phyloP scores from a whole-genome alignment of 1,140 invertebrate genomes.

The Chelonus insularis region DNA sequence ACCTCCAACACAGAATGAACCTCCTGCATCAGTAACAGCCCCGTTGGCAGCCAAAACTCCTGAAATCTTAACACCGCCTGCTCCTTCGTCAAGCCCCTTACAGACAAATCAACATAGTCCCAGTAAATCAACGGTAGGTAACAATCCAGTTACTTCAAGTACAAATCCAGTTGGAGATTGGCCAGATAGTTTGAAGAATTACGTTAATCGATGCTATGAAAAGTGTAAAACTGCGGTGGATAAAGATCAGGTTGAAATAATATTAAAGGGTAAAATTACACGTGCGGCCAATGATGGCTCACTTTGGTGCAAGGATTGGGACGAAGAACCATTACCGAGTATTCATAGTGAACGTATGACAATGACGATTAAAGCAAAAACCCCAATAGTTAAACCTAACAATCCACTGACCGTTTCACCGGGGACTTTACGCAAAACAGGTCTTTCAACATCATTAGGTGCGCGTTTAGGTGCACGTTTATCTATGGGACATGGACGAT shows the following conservation, averaged over 20 bases:
- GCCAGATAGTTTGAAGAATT: constrained; percentile 78
- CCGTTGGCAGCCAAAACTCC: constrained; percentile 57
- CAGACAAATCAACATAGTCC: constrained; percentile 34
- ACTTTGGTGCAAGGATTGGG: constrained; percentile 89
- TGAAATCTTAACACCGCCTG: constrained; percentile 57
- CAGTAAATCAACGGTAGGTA: constrained; percentile 38
- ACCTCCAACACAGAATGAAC: constrained; percentile 59
- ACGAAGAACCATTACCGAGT: constrained; percentile 84
- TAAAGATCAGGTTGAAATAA: constrained; percentile 91
- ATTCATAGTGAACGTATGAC: constrained; percentile 76
- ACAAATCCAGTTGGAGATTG: constrained; percentile 63
- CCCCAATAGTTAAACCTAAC: constrained; percentile 37
- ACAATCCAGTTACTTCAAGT: constrained; percentile 37
- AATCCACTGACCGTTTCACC: constrained; percentile 37
- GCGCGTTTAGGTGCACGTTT: constrained; percentile 61
- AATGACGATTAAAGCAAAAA: constrained; percentile 60
- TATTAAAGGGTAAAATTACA: constrained; percentile 90
- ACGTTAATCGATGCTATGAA: constrained; percentile 88
- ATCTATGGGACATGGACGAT: constrained; percentile 48
- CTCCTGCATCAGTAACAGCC: constrained; percentile 58
- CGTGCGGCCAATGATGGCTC: constrained; percentile 82
- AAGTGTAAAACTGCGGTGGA: constrained; percentile 85
- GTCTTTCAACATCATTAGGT: constrained; percentile 61
- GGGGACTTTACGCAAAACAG: constrained; percentile 51
- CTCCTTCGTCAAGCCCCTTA: constrained; percentile 42